These are phyloP conservation scores for Neomorphus geoffroyi DNA, from an alignment of 2,797 vertebrate genomes.

Conservation along the genomic window DNA sequence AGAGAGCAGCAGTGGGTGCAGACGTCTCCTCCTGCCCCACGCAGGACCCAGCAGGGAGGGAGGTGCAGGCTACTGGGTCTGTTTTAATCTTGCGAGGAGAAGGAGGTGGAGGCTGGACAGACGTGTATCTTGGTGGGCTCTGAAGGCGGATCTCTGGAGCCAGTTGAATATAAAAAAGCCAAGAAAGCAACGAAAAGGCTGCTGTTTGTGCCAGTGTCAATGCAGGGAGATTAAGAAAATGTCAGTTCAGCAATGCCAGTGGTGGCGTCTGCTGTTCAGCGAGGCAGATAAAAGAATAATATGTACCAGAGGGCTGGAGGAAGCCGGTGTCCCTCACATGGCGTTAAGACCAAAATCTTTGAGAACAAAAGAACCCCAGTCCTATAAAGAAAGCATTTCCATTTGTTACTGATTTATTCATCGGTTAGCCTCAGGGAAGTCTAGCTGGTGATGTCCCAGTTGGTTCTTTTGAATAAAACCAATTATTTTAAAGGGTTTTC, in stretches of 20 bases:
- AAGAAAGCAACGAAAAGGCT: background rate
- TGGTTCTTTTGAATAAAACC: background rate
- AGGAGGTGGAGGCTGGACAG: slow-evolving; percentile 67
- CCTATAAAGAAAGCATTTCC: background rate
- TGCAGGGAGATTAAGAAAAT: background rate
- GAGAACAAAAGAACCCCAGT: background rate
- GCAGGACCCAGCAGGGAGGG: slow-evolving; percentile 51
- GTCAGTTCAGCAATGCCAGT: background rate
- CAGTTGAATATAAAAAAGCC: slow-evolving; percentile 43
- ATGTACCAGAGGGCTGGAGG: background rate
- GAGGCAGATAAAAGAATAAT: background rate
- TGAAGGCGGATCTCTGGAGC: slow-evolving; percentile 58
- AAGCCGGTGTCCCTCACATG: background rate
- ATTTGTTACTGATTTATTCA: background rate
- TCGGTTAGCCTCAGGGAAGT: background rate
- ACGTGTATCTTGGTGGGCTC: slow-evolving; percentile 6
- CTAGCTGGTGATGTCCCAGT: background rate
- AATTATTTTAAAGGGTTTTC: background rate
- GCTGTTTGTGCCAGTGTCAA: background rate
- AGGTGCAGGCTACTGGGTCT: background rate
- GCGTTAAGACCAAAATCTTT: background rate
- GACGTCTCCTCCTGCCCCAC: slow-evolving; percentile 28
- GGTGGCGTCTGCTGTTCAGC: background rate
- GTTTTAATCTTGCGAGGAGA: slow-evolving; percentile 56
- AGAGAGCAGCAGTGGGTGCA: background rate